These are phyloP conservation scores for Suncus etruscus DNA, from an alignment of 2,113 vertebrate species.

Conservation along the genomic window DNA sequence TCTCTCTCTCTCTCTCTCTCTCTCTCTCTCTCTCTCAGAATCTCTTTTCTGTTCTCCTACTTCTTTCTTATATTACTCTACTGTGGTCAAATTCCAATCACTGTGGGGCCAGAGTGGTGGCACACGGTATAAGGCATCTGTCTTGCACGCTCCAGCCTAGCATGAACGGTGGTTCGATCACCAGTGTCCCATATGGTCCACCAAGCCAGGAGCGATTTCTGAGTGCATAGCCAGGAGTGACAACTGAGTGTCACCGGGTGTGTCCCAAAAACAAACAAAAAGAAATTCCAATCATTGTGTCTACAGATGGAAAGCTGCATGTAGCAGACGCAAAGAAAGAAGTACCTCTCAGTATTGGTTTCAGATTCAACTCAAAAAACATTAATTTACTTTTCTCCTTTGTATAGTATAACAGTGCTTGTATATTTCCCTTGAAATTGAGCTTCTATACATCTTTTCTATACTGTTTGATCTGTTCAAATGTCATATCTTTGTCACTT, in stretches of 20 bases:
- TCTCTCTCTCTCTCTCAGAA: fast-evolving
- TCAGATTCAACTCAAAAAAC: neutral
- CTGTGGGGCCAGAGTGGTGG: neutral
- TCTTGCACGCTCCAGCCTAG: no score
- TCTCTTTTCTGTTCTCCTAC: no score
- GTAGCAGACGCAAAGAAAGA: neutral
- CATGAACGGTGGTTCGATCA: no score
- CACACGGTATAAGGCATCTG: no score
- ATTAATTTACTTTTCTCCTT: neutral
- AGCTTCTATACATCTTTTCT: neutral
- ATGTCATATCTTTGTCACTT: neutral
- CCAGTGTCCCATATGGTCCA: no score
- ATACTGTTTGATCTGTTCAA: neutral
- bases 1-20: fast-evolving
- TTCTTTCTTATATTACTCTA: neutral
- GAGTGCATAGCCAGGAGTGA: no score
- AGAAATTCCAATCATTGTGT: neutral
- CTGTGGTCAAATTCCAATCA: neutral
- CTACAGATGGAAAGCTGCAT: neutral
- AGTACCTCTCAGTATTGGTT: neutral
- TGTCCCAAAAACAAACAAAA: no score
- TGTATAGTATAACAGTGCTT: neutral
- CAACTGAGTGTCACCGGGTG: no score
- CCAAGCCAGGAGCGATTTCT: no score
- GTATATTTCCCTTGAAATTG: neutral